Percentiles rank a stretch among this genome's conserved stretches.
phyloP scores from a whole-genome alignment of 2,888 invertebrate genomes.

The Apomyelois bistriatella region DNA sequence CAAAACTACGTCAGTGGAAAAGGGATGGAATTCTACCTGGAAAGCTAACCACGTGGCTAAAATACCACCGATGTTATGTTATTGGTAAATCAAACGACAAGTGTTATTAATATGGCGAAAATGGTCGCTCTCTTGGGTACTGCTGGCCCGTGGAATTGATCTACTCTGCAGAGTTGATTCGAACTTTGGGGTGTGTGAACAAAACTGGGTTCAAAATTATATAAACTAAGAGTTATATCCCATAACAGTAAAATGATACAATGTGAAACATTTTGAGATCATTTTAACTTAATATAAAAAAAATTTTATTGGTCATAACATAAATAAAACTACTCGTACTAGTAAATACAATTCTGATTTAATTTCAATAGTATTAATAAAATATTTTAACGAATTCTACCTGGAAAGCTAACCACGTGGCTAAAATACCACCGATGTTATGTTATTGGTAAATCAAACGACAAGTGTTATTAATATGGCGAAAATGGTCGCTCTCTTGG shows the following conservation, averaged over 20 bases:
- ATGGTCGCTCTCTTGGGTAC: conserved; percentile 12
- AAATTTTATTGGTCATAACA: no score
- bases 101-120: conserved; percentile 36
- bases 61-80: conserved; percentile 52
- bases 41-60: conserved; percentile 56
- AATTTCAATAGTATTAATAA: no score
- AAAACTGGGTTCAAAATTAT: not conserved
- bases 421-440: conserved; percentile 51
- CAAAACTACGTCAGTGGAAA: conserved; percentile 59
- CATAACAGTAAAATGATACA: no score
- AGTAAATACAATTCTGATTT: no score
- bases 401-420: conserved; percentile 60
- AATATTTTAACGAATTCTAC: no score
- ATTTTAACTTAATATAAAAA: no score
- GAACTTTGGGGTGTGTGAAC: not conserved
- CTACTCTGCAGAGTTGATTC: not conserved
- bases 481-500: conserved; percentile 15
- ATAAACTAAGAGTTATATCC: no score
- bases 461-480: conserved; percentile 39
- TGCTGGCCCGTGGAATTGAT: not conserved
- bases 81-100: conserved; percentile 39
- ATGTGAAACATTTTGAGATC: no score
- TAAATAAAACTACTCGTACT: no score
- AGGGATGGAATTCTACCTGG: conserved; percentile 56
- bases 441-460: conserved; percentile 41